A percentile compares a stretch with the other conserved stretches of the same genome.
Conservation (phyloP, 2,888 invertebrate genomes). For the Habroteleia sp. region DNA sequence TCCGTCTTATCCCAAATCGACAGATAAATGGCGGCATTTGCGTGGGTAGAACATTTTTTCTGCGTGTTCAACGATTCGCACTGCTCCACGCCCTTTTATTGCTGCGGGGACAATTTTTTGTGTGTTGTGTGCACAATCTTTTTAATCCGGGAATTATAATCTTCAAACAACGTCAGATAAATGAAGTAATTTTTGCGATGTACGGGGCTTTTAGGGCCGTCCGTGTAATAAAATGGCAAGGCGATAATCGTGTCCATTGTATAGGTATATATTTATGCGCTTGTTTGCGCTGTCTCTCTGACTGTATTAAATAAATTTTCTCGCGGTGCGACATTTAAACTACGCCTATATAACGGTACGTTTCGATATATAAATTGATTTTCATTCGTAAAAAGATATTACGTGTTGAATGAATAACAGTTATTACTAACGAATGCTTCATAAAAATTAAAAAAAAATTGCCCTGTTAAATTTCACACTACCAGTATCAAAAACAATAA, state of each 20-base stretch:
- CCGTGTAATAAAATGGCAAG: constrained; percentile 21
- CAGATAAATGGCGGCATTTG: constrained; percentile 53
- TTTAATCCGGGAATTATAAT: constrained; percentile 46
- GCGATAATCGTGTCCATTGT: constrained; percentile 28
- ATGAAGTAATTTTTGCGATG: constrained; percentile 17
- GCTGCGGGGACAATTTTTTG: constrained; percentile 18
- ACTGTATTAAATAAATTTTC: constrained; percentile 28
- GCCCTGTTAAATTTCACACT: no score
- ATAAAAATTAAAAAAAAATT: no score
- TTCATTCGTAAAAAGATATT: constrained; percentile 6
- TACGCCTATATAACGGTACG: constrained; percentile 2
- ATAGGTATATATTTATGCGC: neutral
- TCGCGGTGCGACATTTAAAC: constrained; percentile 4
- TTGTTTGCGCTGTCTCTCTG: neutral
- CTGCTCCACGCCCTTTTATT: constrained; percentile 42
- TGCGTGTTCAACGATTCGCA: constrained; percentile 14
- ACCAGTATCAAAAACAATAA: no score
- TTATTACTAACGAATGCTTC: no score
- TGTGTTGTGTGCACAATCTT: constrained; percentile 8
- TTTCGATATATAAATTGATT: constrained; percentile 30
- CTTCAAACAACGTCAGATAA: constrained; percentile 22
- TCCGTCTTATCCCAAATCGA: constrained; percentile 52
- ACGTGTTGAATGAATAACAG: constrained; percentile 1
- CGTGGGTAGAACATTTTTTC: constrained; percentile 37
- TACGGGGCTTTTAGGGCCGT: constrained; percentile 9